Base-by-base conservation (phyloP, 2,888 invertebrate genomes). In the Tinea semifulvella region DNA sequence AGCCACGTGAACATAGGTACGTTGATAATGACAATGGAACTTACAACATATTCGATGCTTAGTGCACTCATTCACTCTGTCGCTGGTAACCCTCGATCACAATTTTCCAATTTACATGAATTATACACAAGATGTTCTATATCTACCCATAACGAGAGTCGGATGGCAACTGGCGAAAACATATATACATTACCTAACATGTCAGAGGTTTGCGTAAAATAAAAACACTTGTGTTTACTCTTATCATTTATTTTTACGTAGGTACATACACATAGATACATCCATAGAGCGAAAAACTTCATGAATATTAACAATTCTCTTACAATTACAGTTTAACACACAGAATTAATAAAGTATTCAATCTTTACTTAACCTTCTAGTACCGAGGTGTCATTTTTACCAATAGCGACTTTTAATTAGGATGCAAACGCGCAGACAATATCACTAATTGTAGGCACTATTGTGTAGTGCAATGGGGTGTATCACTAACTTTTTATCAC, bases 281-380 rank as follows among this genome's bases (percentile, higher is more conserved):
- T 74, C 59, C 68, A 69, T 58, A 69, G 65, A 74, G 65, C 53
- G 51, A 52, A 13, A 56, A 55, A 63, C 65, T 63, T 61, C 53
- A 65, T 60, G 71, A 66, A 75, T 74, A 67, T 76, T 75, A 73
- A 68, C 26, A 36, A 26, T 31, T 26, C 28, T 13, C 25, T 31
- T 31, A 31, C 13, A 11, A 20, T 13, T 40, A n/a, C n/a, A n/a
- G n/a, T n/a, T n/a, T 31, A 31, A 31, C 13, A 31, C 7, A 13
- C 2, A 14, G 13, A 13, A 13, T 31, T 31, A n/a, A n/a, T n/a
- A n/a, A n/a, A n/a, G n/a, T n/a, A n/a, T n/a, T n/a, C n/a, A n/a
- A n/a, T n/a, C n/a, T n/a, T n/a, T n/a, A n/a, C n/a, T n/a, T n/a
- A n/a, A n/a, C n/a, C n/a, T n/a, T n/a, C n/a, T n/a, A n/a, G n/a